phyloP scores from a whole-genome alignment of 1,140 invertebrate species.

The Macrobrachium nipponense region DNA sequence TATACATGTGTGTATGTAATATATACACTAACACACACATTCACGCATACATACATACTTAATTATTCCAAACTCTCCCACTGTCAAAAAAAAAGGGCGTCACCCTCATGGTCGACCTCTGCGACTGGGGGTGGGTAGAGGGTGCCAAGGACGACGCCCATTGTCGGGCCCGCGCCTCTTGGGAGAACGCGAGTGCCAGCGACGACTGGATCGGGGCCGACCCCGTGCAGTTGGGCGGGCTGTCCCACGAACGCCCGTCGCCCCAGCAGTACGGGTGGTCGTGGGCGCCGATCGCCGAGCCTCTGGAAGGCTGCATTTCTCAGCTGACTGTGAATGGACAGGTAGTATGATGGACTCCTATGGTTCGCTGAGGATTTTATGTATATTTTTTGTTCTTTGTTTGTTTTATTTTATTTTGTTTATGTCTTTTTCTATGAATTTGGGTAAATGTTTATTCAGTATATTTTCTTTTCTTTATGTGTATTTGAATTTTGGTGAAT shows the following conservation, averaged over 20 bases:
- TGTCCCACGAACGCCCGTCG: slow-evolving; percentile 31
- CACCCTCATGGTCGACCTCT: slow-evolving; percentile 36
- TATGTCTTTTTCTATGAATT: background rate
- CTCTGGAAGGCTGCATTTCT: slow-evolving; percentile 47
- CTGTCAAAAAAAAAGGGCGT: background rate
- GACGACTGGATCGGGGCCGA: slow-evolving; percentile 3
- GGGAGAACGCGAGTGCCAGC: background rate
- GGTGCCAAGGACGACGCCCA: slow-evolving; percentile 8
- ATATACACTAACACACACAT: background rate
- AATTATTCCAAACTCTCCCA: background rate
- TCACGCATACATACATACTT: background rate
- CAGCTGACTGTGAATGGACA: slow-evolving; percentile 47
- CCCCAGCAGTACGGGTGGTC: slow-evolving; percentile 37
- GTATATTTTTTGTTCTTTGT: background rate
- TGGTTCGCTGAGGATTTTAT: background rate
- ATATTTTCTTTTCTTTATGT: no score
- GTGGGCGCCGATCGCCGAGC: slow-evolving; percentile 23
- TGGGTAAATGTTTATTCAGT: no score
- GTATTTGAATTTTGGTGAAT: no score
- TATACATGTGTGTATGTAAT: background rate
- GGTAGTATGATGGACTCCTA: slow-evolving; percentile 36
- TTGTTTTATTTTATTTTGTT: background rate
- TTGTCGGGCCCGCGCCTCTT: slow-evolving; percentile 12
- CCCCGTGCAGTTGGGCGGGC: slow-evolving; percentile 40
- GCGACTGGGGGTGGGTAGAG: slow-evolving; percentile 28